Evolutionary conservation across 2,797 vertebrate genomes (phyloP).

Genomic region (Tenualosa ilisha): DNA sequence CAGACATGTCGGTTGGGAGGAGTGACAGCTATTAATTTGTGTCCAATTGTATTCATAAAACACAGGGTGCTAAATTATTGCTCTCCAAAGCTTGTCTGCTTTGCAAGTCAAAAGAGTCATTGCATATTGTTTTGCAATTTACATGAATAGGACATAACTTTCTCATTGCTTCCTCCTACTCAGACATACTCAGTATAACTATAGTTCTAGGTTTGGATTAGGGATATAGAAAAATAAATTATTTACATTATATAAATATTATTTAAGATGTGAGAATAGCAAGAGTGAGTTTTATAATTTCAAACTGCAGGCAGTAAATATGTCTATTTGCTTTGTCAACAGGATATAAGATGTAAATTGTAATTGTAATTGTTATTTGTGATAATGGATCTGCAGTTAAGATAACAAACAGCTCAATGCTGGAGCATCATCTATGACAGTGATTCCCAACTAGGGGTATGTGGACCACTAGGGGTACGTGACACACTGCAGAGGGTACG

Average conservation of each 20-base stretch:
- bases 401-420: too few species aligned
- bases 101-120: neutral
- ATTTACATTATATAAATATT: neutral
- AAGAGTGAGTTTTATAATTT: neutral
- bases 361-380: too few species aligned
- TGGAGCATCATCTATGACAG: too few species aligned
- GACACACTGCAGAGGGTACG: too few species aligned
- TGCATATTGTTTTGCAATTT: neutral
- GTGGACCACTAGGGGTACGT: too few species aligned
- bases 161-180: neutral
- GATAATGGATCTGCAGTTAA: neutral
- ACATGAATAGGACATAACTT: neutral
- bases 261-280: too few species aligned
- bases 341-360: neutral
- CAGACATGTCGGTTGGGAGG: slow-evolving; percentile 68
- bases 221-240: neutral
- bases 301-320: too few species aligned
- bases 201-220: neutral
- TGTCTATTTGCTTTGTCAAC: neutral
- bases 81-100: neutral
- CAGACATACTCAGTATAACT: neutral
- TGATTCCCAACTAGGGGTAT: too few species aligned
- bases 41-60: slow-evolving; percentile 17
- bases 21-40: slow-evolving; percentile 70
- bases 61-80: neutral